phyloP scores from a whole-genome alignment of 2,888 invertebrate genomes.

The Morpho helenor region DNA sequence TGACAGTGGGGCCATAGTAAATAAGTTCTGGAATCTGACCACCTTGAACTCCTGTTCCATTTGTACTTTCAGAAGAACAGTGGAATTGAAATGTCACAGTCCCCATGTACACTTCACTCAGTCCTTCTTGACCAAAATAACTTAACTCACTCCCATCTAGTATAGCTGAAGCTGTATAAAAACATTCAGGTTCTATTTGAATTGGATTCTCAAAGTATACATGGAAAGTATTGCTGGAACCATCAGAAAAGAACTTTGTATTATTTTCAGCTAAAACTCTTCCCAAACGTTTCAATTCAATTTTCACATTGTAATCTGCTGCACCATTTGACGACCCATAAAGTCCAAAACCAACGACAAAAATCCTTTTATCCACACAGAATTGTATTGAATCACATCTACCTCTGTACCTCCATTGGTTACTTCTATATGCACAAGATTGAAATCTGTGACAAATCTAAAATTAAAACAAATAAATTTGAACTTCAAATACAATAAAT shows the following conservation, averaged over 20 bases:
- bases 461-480: slow-evolving; percentile 12
- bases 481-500: background rate
- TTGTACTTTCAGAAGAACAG: slow-evolving; percentile 97
- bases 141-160: slow-evolving; percentile 96
- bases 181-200: slow-evolving; percentile 95
- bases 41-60: slow-evolving; percentile 98
- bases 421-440: slow-evolving; percentile 97
- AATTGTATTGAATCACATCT: slow-evolving; percentile 98
- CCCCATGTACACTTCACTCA: slow-evolving; percentile 95
- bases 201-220: slow-evolving; percentile 88
- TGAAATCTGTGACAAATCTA: slow-evolving; percentile 97
- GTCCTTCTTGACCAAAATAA: slow-evolving; percentile 98
- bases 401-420: slow-evolving; percentile 98
- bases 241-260: slow-evolving; percentile 97
- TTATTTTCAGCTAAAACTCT: slow-evolving; percentile 93
- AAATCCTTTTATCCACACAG: slow-evolving; percentile 96
- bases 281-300: slow-evolving; percentile 94
- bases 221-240: slow-evolving; percentile 97
- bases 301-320: slow-evolving; percentile 96
- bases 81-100: slow-evolving; percentile 98
- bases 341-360: slow-evolving; percentile 96
- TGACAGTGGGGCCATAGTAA: slow-evolving; percentile 91
- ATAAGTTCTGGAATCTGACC: slow-evolving; percentile 98
- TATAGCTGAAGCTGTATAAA: slow-evolving; percentile 97
- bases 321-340: slow-evolving; percentile 98